Evolutionary conservation across 2,888 invertebrate genomes (phyloP), one percentile per base, ranked within the genome.

Genomic region (Caenorhabditis angaria): DNA sequence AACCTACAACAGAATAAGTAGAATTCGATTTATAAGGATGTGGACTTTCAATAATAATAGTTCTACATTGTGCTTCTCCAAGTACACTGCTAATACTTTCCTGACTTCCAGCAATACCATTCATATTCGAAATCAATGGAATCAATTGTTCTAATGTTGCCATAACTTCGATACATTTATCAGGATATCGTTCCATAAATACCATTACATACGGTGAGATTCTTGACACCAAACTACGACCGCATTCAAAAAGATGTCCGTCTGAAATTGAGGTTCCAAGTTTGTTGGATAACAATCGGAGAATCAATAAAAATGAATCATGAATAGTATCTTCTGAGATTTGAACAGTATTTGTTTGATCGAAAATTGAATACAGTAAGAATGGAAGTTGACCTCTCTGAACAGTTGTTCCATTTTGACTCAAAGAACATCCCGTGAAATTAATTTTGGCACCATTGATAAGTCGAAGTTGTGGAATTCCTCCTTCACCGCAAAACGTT

Each of bases 401-500:
- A 75, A 95, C 92, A 8, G 94, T 95, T 0, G 97, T 97, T n/a
- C 97, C 97, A 58, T 86, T 86, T 28, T 80, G 74, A 29, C 82
- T 81, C 41, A 85, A 50, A 0, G 82, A 78, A 55, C 78, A 75
- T 58, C 81, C 78, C 47, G 70, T 80, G 65, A 70, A 86, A 67
- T 68, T 59, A 5, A 82, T 35, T n/a, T 78, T 69, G 0, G 77
- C 67, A 41, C 95, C 95, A 88, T 97, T 96, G 0, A 94, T 93
- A 8, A 96, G 95, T 85, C 94, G 93, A 12, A 97, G 93, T 3
- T 93, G 92, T 32, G 92, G 92, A 73, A 94, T 89, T 0, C 97
- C 97, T 28, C 94, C 93, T 89, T 97, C 97, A 0, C 97, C 97
- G 87, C 95, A 96, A 75, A 93, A 93, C 0, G 97, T 97, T 72